phyloP scores from a whole-genome alignment of 2,888 invertebrate genomes.

The Lordiphosa fenestrarum region DNA sequence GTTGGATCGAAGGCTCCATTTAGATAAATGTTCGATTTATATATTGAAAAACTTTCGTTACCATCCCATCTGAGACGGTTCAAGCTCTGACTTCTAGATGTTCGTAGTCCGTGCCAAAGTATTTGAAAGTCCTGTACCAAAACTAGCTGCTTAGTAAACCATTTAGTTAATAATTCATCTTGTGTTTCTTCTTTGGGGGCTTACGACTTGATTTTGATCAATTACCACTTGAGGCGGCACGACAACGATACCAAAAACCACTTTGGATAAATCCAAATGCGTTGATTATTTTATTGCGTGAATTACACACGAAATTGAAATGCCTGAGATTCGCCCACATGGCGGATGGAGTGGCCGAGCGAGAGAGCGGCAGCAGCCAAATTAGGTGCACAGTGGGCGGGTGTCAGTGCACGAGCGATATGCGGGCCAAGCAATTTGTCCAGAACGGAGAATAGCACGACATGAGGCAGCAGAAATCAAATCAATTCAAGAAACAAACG shows the following conservation, averaged over 20 bases:
- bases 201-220: constrained; percentile 37
- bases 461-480: constrained; percentile 48
- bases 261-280: constrained; percentile 24
- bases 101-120: too few relatives aligned
- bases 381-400: constrained; percentile 61
- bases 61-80: too few relatives aligned
- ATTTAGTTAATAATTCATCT: constrained; percentile 1
- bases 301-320: constrained; percentile 57
- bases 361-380: constrained; percentile 29
- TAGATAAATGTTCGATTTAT: too few relatives aligned
- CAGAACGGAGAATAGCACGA: constrained; percentile 19
- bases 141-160: background rate
- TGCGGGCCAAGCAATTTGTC: constrained; percentile 46
- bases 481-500: constrained; percentile 23
- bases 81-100: too few relatives aligned
- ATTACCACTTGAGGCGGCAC: constrained; percentile 39
- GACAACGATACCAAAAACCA: constrained; percentile 29
- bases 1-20: too few relatives aligned
- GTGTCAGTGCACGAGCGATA: constrained; percentile 35
- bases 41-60: too few relatives aligned
- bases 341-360: constrained; percentile 12
- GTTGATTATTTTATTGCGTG: constrained; percentile 69
- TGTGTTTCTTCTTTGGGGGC: background rate
- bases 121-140: too few relatives aligned
- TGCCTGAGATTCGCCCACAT: constrained; percentile 46